These are phyloP conservation scores for Coregonus sp. DNA, from an alignment of 2,797 vertebrate species.

Conservation along the genomic window DNA sequence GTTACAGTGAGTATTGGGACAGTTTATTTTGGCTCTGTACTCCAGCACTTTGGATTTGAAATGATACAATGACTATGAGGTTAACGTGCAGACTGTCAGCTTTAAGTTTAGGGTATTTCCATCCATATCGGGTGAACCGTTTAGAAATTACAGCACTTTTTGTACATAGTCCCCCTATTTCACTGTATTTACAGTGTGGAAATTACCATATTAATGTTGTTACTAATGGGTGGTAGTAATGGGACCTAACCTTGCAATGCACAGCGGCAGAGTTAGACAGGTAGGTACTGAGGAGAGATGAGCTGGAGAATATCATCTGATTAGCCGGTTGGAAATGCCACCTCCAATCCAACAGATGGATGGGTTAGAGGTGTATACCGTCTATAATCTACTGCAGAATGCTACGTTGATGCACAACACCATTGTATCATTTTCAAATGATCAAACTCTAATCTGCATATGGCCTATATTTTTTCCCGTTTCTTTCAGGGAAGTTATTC, in stretches of 20 bases:
- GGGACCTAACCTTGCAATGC: slow-evolving; percentile 29
- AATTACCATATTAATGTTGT: slow-evolving; percentile 62
- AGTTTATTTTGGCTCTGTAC: no score
- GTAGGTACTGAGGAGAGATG: slow-evolving; percentile 62
- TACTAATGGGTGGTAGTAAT: slow-evolving; percentile 45
- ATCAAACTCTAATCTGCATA: slow-evolving; percentile 40
- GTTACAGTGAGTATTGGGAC: no score
- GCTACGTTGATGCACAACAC: neutral
- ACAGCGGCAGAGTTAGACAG: slow-evolving; percentile 13
- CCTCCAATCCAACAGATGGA: slow-evolving; percentile 12
- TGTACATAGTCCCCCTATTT: no score
- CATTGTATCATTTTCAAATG: slow-evolving; percentile 10
- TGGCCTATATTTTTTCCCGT: slow-evolving; percentile 35
- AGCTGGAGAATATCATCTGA: slow-evolving; percentile 60
- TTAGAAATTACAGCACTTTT: no score
- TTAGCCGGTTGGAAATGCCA: slow-evolving; percentile 46
- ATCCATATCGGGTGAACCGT: no score
- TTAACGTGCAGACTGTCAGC: no score
- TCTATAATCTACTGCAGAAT: neutral
- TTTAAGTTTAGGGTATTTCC: no score
- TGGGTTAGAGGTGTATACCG: neutral
- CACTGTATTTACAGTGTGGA: slow-evolving; percentile 58
- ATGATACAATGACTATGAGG: no score
- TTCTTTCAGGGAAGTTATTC: slow-evolving; percentile 10
- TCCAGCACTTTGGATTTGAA: no score